These are phyloP conservation scores for Centropristis striata DNA, from an alignment of 2,113 vertebrate species.

Conservation along the genomic window DNA sequence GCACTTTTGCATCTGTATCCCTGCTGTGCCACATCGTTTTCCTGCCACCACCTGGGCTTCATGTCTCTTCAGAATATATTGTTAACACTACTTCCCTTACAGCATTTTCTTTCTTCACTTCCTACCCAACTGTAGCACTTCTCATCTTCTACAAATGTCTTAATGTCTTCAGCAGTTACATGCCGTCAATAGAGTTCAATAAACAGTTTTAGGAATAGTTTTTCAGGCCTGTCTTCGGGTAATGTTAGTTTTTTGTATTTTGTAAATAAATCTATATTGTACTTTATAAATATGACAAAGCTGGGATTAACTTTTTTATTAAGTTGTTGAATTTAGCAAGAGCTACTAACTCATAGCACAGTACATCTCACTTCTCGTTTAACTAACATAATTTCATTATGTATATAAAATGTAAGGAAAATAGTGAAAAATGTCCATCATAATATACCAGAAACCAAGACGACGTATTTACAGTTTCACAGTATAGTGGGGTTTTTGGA, in stretches of 20 bases:
- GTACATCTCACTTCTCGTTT: not conserved
- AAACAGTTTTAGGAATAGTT: not conserved
- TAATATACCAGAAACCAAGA: not conserved
- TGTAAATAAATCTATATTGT: slow-evolving; percentile 30
- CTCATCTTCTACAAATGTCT: not conserved
- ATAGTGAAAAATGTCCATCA: not conserved
- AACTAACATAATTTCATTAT: not conserved
- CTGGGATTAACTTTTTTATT: not conserved
- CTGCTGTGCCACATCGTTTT: slow-evolving; percentile 37
- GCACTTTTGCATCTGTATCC: slow-evolving; percentile 49
- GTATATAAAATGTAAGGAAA: slow-evolving; percentile 7
- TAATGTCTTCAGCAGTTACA: slow-evolving; percentile 4
- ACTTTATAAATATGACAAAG: slow-evolving; percentile 9
- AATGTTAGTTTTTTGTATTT: slow-evolving; percentile 12
- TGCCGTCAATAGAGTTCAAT: slow-evolving; percentile 1
- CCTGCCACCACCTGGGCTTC: slow-evolving; percentile 15
- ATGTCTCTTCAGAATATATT: slow-evolving; percentile 9
- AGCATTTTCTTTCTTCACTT: not conserved
- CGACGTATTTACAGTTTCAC: too few species aligned
- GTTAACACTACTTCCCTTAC: not conserved
- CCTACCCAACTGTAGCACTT: not conserved
- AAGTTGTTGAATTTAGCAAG: not conserved
- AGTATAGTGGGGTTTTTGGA: too few species aligned
- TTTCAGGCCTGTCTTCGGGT: slow-evolving; percentile 21
- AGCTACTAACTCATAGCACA: not conserved